A percentile compares a stretch with the other conserved stretches of the same genome.
These are phyloP conservation scores for Microctonus aethiopoides DNA, from an alignment of 2,888 invertebrate genomes.

Conservation along the genomic window DNA sequence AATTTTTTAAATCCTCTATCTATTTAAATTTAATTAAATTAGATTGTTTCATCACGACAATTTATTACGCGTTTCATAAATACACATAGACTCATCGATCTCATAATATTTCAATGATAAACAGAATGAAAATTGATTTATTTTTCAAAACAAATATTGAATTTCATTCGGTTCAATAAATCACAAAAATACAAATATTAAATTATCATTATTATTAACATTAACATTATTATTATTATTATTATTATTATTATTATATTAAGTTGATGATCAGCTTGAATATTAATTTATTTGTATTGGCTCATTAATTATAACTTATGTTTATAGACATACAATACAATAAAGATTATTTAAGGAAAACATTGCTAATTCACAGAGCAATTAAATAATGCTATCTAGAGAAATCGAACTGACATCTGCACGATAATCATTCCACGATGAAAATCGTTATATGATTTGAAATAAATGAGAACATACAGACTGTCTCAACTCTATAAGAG, in stretches of 20 bases:
- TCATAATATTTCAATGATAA: neutral
- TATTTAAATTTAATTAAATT: neutral
- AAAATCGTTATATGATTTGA: conserved; percentile 31
- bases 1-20: neutral
- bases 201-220: neutral
- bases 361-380: neutral
- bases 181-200: neutral
- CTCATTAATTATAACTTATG: neutral
- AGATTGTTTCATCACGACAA: no score
- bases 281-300: neutral
- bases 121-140: neutral
- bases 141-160: neutral
- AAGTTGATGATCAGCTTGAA: neutral
- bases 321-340: neutral
- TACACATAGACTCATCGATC: neutral
- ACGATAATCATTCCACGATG: conserved; percentile 3
- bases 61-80: neutral
- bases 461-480: conserved; percentile 63
- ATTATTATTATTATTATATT: no score
- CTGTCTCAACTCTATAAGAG: conserved; percentile 60
- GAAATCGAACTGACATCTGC: conserved; percentile 1
- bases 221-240: no score
- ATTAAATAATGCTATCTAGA: neutral
- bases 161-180: neutral
- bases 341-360: neutral